Evolutionary conservation across 2,888 invertebrate species (phyloP), one percentile per base, ranked within the genome.

Genomic region (Troglohyphantes excavatus): DNA sequence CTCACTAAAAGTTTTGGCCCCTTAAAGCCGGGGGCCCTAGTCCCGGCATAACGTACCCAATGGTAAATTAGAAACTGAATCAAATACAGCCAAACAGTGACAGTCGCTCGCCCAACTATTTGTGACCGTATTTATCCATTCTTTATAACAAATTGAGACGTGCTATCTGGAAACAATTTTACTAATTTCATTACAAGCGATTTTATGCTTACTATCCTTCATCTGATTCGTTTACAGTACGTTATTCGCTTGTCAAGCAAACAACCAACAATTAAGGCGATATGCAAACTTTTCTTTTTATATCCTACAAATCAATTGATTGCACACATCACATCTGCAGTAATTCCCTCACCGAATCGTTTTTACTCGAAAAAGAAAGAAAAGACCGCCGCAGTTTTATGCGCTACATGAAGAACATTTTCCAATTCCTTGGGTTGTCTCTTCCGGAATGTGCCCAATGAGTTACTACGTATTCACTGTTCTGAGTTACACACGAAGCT

Each of bases 381-480:
- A 39, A 39, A 78, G 85, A 76, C 59, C 76, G 86, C 59, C 11
- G 33, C 61, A 33, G 26, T 6, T 67, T 65, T 65, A 75, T 75
- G 29, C 46, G 59, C 61, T 23, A 39, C 53, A 21, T 26, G 19
- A 11, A 27, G 61, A 76, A 46, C 46, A 29, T 19, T 53, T 33
- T 79, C 87, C 63, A 81, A n/a, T 81, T 87, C 87, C 79, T 87
- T 81, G 87, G 72, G 63, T 79, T 87, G 87, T 87, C 87, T 70
- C 72, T 87, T 87, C 87, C 87, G 87, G 87, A 87, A 79, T 87
- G 43, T 63, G 79, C 46, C 17, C 21, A 43, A 79, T 87, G 87
- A 87, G 72, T 87, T 87, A 87, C 73, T 68, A 39, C 79, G 70
- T 53, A 87, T 87, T 87, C 87, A 63, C 73, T 67, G 3, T 39